These are phyloP conservation scores for Choristoneura fumiferana DNA, from an alignment of 1,140 invertebrate genomes.

Conservation along the genomic window DNA sequence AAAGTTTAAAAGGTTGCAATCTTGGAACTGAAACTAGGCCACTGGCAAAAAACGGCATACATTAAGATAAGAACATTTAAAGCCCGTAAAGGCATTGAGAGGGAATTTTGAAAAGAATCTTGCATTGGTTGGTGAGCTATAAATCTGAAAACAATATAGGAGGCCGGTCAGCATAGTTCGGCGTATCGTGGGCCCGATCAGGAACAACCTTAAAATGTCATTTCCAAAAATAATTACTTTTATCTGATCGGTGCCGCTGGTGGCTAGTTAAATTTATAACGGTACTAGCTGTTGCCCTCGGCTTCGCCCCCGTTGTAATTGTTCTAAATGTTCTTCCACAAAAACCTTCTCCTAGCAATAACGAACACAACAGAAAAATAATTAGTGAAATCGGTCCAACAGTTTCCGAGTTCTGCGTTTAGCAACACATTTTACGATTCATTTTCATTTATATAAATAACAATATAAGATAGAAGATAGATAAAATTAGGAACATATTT, in stretches of 20 bases:
- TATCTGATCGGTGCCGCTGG: background rate
- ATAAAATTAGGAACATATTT: too few relatives aligned
- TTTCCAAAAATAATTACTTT: conserved; percentile 21
- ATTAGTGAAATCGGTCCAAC: too few relatives aligned
- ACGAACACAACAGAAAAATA: too few relatives aligned
- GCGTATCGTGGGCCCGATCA: conserved; percentile 20
- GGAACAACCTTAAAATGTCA: conserved; percentile 14
- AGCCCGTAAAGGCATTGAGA: conserved; percentile 1
- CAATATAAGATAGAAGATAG: too few relatives aligned
- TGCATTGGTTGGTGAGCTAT: conserved; percentile 22
- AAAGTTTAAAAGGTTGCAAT: conserved; percentile 5
- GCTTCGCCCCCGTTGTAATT: too few relatives aligned
- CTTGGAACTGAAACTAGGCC: background rate
- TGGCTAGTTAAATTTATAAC: conserved; percentile 12
- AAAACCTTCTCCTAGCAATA: too few relatives aligned
- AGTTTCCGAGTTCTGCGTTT: too few relatives aligned
- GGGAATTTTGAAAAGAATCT: conserved; percentile 20
- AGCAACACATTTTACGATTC: too few relatives aligned
- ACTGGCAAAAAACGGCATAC: conserved; percentile 3
- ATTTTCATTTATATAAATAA: too few relatives aligned
- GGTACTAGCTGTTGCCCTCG: too few relatives aligned
- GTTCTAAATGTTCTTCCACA: too few relatives aligned
- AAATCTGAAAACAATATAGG: conserved; percentile 25
- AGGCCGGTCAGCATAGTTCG: background rate
- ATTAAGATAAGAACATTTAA: conserved; percentile 16